Conservation (phyloP, 2,113 vertebrate species). For the Platycercus adscitus region DNA sequence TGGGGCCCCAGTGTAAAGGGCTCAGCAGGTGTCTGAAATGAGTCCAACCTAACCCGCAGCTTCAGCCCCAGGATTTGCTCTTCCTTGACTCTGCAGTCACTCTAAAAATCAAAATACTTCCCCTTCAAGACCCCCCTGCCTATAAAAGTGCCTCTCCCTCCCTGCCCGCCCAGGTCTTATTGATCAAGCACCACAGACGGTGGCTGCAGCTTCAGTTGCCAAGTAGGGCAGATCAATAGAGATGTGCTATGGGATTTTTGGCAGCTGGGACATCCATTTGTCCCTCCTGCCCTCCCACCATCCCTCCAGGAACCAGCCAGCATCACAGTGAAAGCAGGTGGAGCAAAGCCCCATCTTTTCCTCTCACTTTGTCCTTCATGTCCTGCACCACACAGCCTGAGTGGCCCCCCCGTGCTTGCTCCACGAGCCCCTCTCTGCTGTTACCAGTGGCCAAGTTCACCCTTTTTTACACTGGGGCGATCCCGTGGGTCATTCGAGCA, state of each 20-base stretch:
- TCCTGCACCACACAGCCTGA: neutral
- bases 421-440: fast-evolving
- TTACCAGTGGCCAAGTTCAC: neutral
- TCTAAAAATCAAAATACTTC: conserved; percentile 32
- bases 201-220: conserved; percentile 59
- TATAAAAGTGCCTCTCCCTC: neutral
- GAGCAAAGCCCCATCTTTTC: neutral
- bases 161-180: conserved; percentile 13
- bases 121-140: neutral
- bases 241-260: conserved; percentile 36
- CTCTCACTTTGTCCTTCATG: neutral
- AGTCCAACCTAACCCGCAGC: neutral
- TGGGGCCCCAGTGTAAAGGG: neutral
- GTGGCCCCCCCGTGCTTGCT: neutral
- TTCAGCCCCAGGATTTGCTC: conserved; percentile 13
- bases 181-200: conserved; percentile 44
- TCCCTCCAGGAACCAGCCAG: neutral
- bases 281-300: neutral
- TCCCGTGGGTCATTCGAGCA: neutral
- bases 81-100: neutral
- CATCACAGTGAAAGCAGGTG: neutral
- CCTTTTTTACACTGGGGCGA: neutral
- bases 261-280: conserved; percentile 31
- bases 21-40: conserved; percentile 12
- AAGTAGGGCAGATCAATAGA: conserved; percentile 68